Percentiles rank a stretch among this genome's conserved stretches.
phyloP scores from a whole-genome alignment of 2,888 invertebrate species.

The Lithophane ornitopus region DNA sequence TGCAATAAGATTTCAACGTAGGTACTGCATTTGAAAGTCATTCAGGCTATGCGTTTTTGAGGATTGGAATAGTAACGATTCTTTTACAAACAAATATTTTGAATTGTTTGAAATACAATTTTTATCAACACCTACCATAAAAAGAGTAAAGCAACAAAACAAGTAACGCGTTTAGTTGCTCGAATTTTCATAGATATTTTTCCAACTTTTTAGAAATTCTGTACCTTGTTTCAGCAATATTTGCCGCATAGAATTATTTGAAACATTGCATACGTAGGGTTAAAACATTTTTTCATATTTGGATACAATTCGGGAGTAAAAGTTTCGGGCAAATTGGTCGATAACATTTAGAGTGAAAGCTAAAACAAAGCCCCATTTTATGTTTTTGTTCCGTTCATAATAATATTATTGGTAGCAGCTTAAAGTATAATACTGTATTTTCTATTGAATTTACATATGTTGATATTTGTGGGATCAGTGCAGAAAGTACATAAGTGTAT shows the following conservation, averaged over 20 bases:
- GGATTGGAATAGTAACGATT: neutral
- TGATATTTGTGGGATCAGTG: neutral
- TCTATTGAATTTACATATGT: conserved; percentile 20
- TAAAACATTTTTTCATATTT: conserved; percentile 9
- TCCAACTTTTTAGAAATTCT: neutral
- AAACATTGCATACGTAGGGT: neutral
- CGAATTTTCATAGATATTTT: neutral
- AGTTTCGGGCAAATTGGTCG: conserved; percentile 15
- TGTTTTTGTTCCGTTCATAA: conserved; percentile 26
- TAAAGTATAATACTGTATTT: conserved; percentile 13
- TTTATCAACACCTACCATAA: neutral
- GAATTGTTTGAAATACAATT: neutral
- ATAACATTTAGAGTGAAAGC: conserved; percentile 14
- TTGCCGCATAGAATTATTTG: neutral
- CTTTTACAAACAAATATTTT: neutral
- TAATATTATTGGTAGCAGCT: conserved; percentile 1
- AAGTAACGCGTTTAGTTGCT: neutral
- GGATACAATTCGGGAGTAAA: neutral
- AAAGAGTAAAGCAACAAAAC: neutral
- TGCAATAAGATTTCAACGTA: conserved; percentile 37
- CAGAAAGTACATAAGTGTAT: neutral
- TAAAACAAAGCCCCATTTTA: conserved; percentile 16
- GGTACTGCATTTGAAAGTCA: conserved; percentile 29
- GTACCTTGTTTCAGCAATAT: neutral
- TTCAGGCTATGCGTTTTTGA: conserved; percentile 17